phyloP scores from a whole-genome alignment of 2,888 invertebrate species.

The Alloplasta piceator region DNA sequence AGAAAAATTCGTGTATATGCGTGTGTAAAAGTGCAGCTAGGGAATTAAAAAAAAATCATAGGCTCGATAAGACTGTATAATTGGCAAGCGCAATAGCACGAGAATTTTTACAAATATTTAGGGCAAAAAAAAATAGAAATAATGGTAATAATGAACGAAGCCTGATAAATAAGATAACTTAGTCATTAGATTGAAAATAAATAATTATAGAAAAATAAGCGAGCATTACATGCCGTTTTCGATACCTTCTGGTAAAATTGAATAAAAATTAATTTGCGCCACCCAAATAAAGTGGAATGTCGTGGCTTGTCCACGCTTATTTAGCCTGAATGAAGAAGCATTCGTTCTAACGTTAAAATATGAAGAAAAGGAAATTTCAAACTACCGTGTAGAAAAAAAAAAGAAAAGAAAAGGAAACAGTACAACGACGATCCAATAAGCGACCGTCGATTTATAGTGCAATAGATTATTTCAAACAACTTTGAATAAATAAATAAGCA shows the following conservation, averaged over 20 bases:
- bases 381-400: constrained; percentile 76
- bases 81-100: constrained; percentile 61
- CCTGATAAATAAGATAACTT: constrained; percentile 57
- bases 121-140: constrained; percentile 44
- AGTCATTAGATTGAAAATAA: constrained; percentile 75
- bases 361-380: constrained; percentile 71
- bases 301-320: constrained; percentile 72
- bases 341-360: constrained; percentile 73
- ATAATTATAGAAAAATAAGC: constrained; percentile 83
- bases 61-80: constrained; percentile 50
- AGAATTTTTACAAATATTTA: constrained; percentile 55
- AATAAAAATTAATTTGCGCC: constrained; percentile 80
- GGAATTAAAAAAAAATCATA: constrained; percentile 31
- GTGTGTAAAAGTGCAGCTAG: constrained; percentile 40
- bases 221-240: constrained; percentile 80
- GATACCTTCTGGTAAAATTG: constrained; percentile 75
- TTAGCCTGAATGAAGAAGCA: constrained; percentile 78
- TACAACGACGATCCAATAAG: constrained; percentile 67
- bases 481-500: constrained; percentile 81
- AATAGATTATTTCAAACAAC: constrained; percentile 73
- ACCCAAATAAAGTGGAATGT: constrained; percentile 80
- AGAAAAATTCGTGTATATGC: constrained; percentile 20
- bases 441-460: constrained; percentile 74
- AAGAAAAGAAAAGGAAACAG: constrained; percentile 19
- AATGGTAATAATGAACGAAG: constrained; percentile 28